Percentiles rank a stretch among this genome's conserved stretches.
These are phyloP conservation scores for Stenolophus ochropezus DNA, from an alignment of 2,888 invertebrate species.

Conservation along the genomic window DNA sequence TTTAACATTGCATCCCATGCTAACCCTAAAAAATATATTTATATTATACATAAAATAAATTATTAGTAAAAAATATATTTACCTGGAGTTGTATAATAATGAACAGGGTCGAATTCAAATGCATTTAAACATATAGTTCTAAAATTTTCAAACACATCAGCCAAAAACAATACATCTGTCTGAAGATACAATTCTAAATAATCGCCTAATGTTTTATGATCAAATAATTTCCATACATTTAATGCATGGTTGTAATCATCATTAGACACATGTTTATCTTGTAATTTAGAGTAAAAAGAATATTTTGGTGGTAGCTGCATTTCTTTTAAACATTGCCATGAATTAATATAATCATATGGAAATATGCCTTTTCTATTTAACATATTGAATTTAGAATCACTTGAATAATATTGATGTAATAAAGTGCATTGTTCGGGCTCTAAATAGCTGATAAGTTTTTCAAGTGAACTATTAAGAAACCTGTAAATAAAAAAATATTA, in stretches of 20 bases:
- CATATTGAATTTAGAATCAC: conserved; percentile 20
- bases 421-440: background rate
- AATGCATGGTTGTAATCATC: conserved; percentile 66
- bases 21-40: conserved; percentile 45
- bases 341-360: conserved; percentile 65
- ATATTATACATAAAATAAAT: conserved; percentile 61
- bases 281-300: conserved; percentile 61
- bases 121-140: conserved; percentile 61
- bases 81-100: conserved; percentile 63
- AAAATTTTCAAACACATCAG: conserved; percentile 67
- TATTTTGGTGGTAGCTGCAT: conserved; percentile 59
- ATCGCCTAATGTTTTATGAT: conserved; percentile 64
- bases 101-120: conserved; percentile 64
- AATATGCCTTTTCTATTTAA: conserved; percentile 65
- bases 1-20: conserved; percentile 69
- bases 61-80: conserved; percentile 61
- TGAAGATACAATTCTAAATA: conserved; percentile 66
- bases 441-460: background rate
- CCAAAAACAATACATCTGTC: conserved; percentile 65
- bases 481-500: background rate
- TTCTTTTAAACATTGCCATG: conserved; percentile 58
- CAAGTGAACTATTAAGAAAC: background rate
- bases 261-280: conserved; percentile 58
- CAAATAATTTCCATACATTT: conserved; percentile 65
- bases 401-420: background rate